phyloP scores from a whole-genome alignment of 1,140 invertebrate genomes.

The Nephila pilipes region DNA sequence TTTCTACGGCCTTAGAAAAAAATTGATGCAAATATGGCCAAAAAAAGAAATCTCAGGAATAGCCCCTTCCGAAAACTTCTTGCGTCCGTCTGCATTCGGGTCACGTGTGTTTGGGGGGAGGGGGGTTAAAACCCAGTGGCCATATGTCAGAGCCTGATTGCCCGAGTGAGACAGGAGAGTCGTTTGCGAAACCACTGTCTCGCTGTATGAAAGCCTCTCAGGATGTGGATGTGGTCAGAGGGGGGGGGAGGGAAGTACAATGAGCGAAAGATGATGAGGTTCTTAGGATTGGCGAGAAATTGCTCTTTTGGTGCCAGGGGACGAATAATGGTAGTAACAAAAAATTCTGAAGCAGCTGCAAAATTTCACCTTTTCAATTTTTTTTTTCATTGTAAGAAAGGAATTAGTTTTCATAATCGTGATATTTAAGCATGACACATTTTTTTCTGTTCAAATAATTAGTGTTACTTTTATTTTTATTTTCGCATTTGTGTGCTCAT shows the following conservation, averaged over 20 bases:
- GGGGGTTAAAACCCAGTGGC: constrained; percentile 64
- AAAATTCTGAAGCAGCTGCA: too few species aligned
- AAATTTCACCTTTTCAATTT: too few species aligned
- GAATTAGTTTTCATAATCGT: too few species aligned
- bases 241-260: neutral
- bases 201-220: constrained; percentile 61
- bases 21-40: constrained; percentile 5
- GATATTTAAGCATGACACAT: too few species aligned
- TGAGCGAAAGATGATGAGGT: neutral
- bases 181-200: constrained; percentile 66
- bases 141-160: constrained; percentile 65
- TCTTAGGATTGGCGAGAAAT: neutral
- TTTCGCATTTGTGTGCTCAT: neutral
- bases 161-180: constrained; percentile 62
- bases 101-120: constrained; percentile 38
- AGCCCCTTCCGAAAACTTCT: neutral
- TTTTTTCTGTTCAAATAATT: too few species aligned
- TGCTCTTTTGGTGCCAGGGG: neutral
- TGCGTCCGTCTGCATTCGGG: neutral
- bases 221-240: constrained; percentile 41
- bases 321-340: too few species aligned
- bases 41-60: neutral
- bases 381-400: too few species aligned
- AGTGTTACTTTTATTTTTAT: too few species aligned
- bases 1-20: neutral